phyloP scores from a whole-genome alignment of 2,113 vertebrate genomes.

The Motacilla alba region DNA sequence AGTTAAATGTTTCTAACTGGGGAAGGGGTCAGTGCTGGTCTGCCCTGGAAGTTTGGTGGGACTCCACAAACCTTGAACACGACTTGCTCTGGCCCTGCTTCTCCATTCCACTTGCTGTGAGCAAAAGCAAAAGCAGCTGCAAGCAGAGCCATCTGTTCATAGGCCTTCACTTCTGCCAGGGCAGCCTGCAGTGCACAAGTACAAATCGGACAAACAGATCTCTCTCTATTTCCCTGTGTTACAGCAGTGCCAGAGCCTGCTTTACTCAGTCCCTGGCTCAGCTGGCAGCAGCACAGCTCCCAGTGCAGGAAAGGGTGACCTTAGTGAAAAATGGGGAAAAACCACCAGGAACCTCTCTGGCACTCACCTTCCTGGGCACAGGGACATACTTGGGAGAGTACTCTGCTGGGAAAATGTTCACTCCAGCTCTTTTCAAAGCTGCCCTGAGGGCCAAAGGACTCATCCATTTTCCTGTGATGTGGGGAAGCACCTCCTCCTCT shows the following conservation, averaged over 20 bases:
- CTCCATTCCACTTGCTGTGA: conserved; percentile 89
- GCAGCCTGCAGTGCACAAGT: conserved; percentile 65
- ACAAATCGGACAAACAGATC: fast-evolving
- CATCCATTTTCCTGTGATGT: conserved; percentile 41
- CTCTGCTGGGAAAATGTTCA: conserved; percentile 86
- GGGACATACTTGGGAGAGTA: conserved; percentile 77
- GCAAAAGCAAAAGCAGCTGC: conserved; percentile 82
- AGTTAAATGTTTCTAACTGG: background rate
- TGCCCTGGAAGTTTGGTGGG: background rate
- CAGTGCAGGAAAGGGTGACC: background rate
- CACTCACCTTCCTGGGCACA: conserved; percentile 76
- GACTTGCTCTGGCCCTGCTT: conserved; percentile 71
- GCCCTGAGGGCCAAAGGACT: conserved; percentile 66
- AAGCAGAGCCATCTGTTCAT: conserved; percentile 87
- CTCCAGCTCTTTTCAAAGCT: conserved; percentile 76
- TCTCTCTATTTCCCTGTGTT: background rate
- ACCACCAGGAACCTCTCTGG: background rate
- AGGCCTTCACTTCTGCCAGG: conserved; percentile 75
- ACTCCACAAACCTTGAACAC: conserved; percentile 79
- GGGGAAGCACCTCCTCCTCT: conserved; percentile 13
- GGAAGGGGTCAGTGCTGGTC: background rate
- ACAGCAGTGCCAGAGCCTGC: background rate
- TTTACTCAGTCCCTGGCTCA: background rate
- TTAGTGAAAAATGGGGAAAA: background rate
- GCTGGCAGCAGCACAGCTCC: background rate